phyloP scores from a whole-genome alignment of 2,888 invertebrate genomes.

The Trissolcus brochymenae region DNA sequence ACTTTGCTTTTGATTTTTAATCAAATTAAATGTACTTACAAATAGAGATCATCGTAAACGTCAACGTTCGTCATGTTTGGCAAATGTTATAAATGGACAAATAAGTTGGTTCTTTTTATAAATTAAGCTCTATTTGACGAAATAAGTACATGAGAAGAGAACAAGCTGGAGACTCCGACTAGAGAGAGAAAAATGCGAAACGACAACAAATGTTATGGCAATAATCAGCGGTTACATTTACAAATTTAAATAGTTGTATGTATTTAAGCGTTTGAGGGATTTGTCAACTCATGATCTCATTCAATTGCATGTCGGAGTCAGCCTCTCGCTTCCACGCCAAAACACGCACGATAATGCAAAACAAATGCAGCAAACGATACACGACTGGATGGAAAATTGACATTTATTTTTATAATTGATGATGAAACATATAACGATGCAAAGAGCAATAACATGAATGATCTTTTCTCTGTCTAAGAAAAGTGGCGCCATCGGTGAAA shows the following conservation, averaged over 20 bases:
- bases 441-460: slow-evolving; percentile 12
- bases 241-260: slow-evolving; percentile 29
- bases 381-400: slow-evolving; percentile 23
- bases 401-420: slow-evolving; percentile 28
- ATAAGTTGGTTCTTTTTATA: neutral
- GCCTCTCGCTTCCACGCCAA: slow-evolving; percentile 4
- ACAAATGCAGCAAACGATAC: slow-evolving; percentile 4
- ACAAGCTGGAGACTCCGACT: neutral
- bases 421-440: slow-evolving; percentile 6
- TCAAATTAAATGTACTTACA: too few relatives aligned
- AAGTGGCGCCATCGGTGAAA: neutral
- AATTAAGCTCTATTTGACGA: neutral
- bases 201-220: slow-evolving; percentile 5
- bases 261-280: slow-evolving; percentile 35
- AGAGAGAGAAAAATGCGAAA: slow-evolving; percentile 7
- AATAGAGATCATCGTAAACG: slow-evolving; percentile 85
- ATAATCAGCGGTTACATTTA: slow-evolving; percentile 39
- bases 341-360: slow-evolving; percentile 10
- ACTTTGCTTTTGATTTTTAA: too few relatives aligned
- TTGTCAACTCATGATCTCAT: slow-evolving; percentile 54
- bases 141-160: too few relatives aligned
- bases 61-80: slow-evolving; percentile 72
- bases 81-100: neutral
- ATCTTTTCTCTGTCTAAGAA: neutral
- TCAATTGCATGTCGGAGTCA: slow-evolving; percentile 20